Evolutionary conservation across 2,888 invertebrate genomes (phyloP).

Genomic region (Liopterus haemorrhoidalis): DNA sequence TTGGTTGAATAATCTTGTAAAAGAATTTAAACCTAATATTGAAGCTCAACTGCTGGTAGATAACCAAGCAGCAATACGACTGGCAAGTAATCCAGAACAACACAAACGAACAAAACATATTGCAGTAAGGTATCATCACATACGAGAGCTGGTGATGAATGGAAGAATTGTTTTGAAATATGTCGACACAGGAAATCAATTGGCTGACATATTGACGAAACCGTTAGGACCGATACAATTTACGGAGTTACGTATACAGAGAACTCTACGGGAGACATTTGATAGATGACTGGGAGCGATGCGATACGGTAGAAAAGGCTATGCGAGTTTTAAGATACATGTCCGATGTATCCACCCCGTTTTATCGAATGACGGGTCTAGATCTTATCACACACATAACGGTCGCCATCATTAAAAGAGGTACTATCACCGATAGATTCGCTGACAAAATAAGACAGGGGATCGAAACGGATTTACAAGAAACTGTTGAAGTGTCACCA

Average conservation of each 20-base stretch:
- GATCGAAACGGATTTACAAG: too few species aligned
- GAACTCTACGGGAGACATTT: too few species aligned
- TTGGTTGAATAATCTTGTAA: slow-evolving; percentile 30
- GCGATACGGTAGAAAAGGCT: too few species aligned
- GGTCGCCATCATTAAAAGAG: too few species aligned
- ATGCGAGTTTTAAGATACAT: too few species aligned
- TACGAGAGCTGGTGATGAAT: neutral
- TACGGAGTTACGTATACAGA: neutral
- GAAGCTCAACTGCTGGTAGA: slow-evolving; percentile 27
- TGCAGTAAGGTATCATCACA: slow-evolving; percentile 5
- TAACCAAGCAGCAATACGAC: slow-evolving; percentile 30
- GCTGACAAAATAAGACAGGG: too few species aligned
- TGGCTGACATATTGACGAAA: slow-evolving; percentile 24
- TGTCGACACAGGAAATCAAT: slow-evolving; percentile 5
- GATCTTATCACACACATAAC: too few species aligned
- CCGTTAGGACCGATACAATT: slow-evolving; percentile 2
- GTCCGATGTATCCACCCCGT: too few species aligned
- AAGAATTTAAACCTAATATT: slow-evolving; percentile 18
- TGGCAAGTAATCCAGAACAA: slow-evolving; percentile 32
- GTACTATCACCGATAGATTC: too few species aligned
- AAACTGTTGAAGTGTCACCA: too few species aligned
- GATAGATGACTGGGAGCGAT: too few species aligned
- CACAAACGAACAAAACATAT: slow-evolving; percentile 33
- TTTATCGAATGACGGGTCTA: too few species aligned
- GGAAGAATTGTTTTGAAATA: neutral